phyloP scores from a whole-genome alignment of 1,140 invertebrate species.

The Maniola jurtina region DNA sequence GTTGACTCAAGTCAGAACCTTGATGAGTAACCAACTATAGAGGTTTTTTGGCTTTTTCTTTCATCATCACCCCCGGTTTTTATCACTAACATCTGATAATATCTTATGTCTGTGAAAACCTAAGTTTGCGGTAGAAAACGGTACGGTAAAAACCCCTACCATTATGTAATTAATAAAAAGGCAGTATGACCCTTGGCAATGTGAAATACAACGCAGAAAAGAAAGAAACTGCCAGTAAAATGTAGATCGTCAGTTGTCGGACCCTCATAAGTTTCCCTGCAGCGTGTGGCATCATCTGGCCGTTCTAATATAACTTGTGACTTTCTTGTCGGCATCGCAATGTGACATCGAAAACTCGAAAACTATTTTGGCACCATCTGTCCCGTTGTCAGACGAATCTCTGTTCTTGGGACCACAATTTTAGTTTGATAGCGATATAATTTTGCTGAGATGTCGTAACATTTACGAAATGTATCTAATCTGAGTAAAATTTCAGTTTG shows the following conservation, averaged over 20 bases:
- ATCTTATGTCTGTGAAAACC: neutral
- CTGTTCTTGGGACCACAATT: neutral
- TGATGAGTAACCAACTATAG: too few relatives aligned
- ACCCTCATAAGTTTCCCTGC: neutral
- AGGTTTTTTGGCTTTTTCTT: too few relatives aligned
- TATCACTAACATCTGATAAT: neutral
- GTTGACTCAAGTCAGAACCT: too few relatives aligned
- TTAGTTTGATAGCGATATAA: constrained; percentile 2
- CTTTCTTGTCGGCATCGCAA: constrained; percentile 8
- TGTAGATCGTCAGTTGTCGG: neutral
- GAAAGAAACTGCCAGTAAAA: neutral
- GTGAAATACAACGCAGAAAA: too few relatives aligned
- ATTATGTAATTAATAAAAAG: too few relatives aligned
- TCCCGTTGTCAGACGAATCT: constrained; percentile 5
- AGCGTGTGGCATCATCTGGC: constrained; percentile 7
- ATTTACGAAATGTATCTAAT: neutral
- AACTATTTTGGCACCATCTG: constrained; percentile 13
- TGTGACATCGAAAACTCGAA: constrained; percentile 9
- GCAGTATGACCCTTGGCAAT: too few relatives aligned
- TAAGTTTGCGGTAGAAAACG: too few relatives aligned
- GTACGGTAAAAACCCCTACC: too few relatives aligned
- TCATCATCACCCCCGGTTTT: too few relatives aligned
- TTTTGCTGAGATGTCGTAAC: neutral
- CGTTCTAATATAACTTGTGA: constrained; percentile 8
- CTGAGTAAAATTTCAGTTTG: neutral